phyloP scores from a whole-genome alignment of 2,113 vertebrate genomes.

The Orientallactaga bullata region DNA sequence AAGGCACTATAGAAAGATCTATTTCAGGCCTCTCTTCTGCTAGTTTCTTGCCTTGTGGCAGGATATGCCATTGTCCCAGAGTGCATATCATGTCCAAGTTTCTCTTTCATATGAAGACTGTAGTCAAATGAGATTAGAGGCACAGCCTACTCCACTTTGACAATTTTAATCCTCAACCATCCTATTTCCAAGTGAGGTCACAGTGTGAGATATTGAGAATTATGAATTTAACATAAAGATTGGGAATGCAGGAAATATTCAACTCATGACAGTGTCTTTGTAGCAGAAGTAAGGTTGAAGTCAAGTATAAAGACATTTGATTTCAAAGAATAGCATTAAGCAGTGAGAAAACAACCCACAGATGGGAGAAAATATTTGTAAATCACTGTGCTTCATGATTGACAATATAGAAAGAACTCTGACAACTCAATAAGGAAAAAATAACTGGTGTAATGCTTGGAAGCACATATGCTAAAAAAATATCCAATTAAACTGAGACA shows the following conservation, averaged over 20 bases:
- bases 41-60: not conserved
- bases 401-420: not conserved
- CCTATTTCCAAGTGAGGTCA: not conserved
- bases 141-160: not conserved
- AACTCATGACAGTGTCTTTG: not conserved
- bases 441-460: too few species aligned
- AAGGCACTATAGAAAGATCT: not conserved
- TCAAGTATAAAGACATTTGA: conserved; percentile 23
- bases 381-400: not conserved
- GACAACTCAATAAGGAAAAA: conserved; percentile 22
- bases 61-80: not conserved
- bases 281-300: conserved; percentile 29
- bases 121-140: not conserved
- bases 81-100: not conserved
- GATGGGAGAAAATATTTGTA: conserved; percentile 12
- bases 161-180: not conserved
- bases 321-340: not conserved
- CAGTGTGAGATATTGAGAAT: not conserved
- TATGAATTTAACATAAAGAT: not conserved
- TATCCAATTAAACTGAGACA: not conserved
- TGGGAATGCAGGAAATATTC: not conserved
- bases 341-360: not conserved
- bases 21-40: not conserved
- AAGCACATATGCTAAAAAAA: too few species aligned
- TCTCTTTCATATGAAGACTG: not conserved